Percentiles rank a stretch among this genome's conserved stretches.
Conservation (phyloP, 2,113 vertebrate species). For the Rhinoderma darwinii region DNA sequence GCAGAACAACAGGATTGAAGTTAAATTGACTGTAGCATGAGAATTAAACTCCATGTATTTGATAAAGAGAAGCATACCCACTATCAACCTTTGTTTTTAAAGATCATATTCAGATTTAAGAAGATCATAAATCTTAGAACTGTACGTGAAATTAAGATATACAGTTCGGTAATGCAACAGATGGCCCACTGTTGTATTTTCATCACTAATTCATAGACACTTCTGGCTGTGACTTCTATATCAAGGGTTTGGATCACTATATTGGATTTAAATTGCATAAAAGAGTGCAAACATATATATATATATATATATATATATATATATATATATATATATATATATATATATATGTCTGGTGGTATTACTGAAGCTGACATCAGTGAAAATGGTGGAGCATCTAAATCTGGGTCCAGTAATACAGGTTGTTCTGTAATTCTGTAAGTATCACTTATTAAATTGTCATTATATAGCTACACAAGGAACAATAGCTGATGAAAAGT, state of each 20-base stretch:
- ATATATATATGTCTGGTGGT: constrained; percentile 1
- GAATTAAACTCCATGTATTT: neutral
- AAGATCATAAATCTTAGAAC: neutral
- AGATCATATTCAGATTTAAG: neutral
- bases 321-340: too few species aligned
- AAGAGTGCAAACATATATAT: constrained; percentile 3
- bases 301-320: too few species aligned
- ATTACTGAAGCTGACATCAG: neutral
- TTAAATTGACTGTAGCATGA: neutral
- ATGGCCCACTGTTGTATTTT: constrained; percentile 29
- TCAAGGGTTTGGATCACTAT: constrained; percentile 24
- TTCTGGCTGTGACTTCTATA: constrained; percentile 24
- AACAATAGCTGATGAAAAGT: constrained; percentile 37
- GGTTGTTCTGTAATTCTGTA: neutral
- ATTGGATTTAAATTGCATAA: neutral
- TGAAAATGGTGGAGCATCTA: neutral
- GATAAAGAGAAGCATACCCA: too few species aligned
- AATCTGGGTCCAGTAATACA: neutral
- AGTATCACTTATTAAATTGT: neutral
- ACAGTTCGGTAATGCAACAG: constrained; percentile 26
- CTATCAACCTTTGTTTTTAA: neutral
- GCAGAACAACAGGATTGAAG: neutral
- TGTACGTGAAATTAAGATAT: neutral
- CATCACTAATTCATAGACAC: constrained; percentile 41
- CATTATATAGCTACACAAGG: neutral